Evolutionary conservation across 2,888 invertebrate species (phyloP).

Genomic region (Trichacis sp.): DNA sequence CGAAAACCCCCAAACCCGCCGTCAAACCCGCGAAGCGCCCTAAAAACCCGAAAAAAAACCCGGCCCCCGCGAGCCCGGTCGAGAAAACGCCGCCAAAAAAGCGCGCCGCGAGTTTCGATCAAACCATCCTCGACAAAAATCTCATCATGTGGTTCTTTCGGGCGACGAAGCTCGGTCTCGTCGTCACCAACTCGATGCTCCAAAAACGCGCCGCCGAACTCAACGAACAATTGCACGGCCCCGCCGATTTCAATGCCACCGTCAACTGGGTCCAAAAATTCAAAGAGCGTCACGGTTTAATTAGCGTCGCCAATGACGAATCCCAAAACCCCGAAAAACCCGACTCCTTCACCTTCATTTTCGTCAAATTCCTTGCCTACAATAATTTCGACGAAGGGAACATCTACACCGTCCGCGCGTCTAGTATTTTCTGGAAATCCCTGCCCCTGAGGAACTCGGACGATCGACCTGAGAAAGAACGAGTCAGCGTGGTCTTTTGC

Average conservation of each 20-base stretch:
- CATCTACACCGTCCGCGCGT: neutral
- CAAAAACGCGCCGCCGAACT: neutral
- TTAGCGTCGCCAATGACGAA: neutral
- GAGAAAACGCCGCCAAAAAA: too few relatives aligned
- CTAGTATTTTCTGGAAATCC: neutral
- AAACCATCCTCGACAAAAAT: conserved; percentile 19
- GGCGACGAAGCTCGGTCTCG: conserved; percentile 12
- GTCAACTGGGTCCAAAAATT: conserved; percentile 24
- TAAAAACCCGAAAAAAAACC: too few relatives aligned
- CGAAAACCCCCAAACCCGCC: too few relatives aligned
- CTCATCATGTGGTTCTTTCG: conserved; percentile 28
- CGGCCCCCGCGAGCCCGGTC: too few relatives aligned
- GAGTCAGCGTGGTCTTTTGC: conserved; percentile 20
- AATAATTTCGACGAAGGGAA: neutral
- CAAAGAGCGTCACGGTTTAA: conserved; percentile 15
- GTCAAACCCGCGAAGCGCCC: too few relatives aligned
- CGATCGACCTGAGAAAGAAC: neutral
- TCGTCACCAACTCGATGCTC: conserved; percentile 1
- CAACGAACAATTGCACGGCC: conserved; percentile 7
- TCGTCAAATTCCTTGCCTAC: neutral
- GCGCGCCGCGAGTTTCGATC: neutral
- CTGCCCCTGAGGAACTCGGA: neutral
- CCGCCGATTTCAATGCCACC: conserved; percentile 17
- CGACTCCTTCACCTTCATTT: neutral
- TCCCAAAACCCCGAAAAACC: neutral